Base-by-base conservation (phyloP, 1,140 invertebrate species). In the Drosophila mayri region DNA sequence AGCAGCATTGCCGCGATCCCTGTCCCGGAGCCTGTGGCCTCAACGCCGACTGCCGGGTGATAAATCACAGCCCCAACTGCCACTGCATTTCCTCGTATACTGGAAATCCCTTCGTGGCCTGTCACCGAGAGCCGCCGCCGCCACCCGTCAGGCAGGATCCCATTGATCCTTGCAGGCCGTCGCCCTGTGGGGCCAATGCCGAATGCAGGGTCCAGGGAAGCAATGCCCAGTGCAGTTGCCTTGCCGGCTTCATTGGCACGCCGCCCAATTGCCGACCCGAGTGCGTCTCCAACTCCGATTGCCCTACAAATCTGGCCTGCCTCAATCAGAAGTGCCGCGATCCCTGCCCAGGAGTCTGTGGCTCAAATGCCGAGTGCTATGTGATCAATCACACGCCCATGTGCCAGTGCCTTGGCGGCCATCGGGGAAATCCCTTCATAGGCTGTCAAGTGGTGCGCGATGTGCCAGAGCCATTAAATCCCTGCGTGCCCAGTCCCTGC, bases 41-140 rank as follows among this genome's bases (percentile, higher is more conserved):
- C 7, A 96, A 97, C 81, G 96, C 97, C 2, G 94, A 96, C 50
- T 98, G 97, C 77, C 94, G 95, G 76, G 96, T 97, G 4, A 94
- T 97, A 2, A 97, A 96, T 68, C 97, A 97, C 63, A 91, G 87
- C 38, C 96, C 97, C 0, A 96, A 96, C 49, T 97, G 97, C 90
- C 96, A 94, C 64, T 97, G 96, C 79, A 93, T 95, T 22, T 92
- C 92, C 50, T 95, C 95, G 32, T 96, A 95, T 74, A 96, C 95
- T 9, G 97, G 97, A 58, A 96, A 98, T 95, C 96, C 96, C 7
- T 96, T 97, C 79, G 92, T 94, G 4, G 93, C 93, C 46, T 98
- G 97, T 82, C 94, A 95, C 43, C 94, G 95, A 16, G 92, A 94
- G 91, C 93, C 93, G n/a, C 94, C 95, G 11, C 92, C 94, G 90